These are phyloP conservation scores for Heteronetta atricapilla DNA, from an alignment of 2,113 vertebrate species.

Conservation along the genomic window DNA sequence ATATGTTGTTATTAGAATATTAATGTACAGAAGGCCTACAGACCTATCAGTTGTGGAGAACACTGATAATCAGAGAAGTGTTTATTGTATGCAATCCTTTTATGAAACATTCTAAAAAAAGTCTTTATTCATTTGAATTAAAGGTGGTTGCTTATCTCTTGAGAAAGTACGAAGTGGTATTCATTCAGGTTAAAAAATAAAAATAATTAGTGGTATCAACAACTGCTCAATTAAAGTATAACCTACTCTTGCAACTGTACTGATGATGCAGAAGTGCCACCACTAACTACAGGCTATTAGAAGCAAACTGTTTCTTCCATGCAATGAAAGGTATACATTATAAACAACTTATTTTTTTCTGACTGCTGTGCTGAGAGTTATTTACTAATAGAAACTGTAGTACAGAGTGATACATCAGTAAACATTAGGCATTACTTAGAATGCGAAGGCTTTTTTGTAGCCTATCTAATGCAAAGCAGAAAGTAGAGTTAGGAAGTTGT, in stretches of 20 bases:
- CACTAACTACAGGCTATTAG: not conserved
- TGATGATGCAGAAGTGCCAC: not conserved
- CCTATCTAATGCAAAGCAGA: not conserved
- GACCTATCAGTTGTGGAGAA: not conserved
- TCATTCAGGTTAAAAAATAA: not conserved
- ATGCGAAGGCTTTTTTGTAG: not conserved
- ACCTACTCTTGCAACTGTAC: not conserved
- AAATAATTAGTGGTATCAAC: not conserved
- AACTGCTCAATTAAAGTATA: not conserved
- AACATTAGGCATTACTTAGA: not conserved
- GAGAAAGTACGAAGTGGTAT: not conserved
- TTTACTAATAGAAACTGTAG: not conserved
- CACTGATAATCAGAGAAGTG: not conserved
- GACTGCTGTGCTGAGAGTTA: not conserved
- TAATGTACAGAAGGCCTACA: not conserved
- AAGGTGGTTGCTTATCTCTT: not conserved
- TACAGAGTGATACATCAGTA: not conserved
- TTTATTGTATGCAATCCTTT: not conserved
- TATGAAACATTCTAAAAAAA: not conserved
- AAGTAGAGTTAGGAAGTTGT: not conserved
- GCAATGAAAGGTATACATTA: not conserved
- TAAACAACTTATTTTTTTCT: not conserved
- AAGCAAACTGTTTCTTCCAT: not conserved
- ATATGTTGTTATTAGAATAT: not conserved
- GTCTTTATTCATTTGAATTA: not conserved